These are phyloP conservation scores for Lateolabrax maculatus DNA, from an alignment of 2,797 vertebrate genomes.

Conservation along the genomic window DNA sequence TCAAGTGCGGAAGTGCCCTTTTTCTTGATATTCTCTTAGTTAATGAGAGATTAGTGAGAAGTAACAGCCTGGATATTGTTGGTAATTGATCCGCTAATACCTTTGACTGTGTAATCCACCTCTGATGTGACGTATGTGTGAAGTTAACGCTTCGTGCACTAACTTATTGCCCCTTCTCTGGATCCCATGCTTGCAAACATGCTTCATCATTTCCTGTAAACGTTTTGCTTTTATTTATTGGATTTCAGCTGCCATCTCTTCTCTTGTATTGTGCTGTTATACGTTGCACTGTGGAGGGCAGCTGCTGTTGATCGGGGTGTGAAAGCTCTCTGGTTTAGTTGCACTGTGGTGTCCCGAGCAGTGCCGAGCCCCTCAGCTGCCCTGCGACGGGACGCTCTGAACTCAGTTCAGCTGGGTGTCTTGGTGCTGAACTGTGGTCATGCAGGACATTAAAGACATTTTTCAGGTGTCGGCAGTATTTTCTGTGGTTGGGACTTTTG, in stretches of 20 bases:
- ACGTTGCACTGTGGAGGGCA: background rate
- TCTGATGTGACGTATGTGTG: background rate
- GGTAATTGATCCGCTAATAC: background rate
- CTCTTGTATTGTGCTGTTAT: too few relatives aligned
- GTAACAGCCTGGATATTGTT: background rate
- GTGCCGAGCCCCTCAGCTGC: background rate
- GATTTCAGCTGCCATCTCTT: background rate
- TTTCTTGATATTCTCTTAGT: background rate
- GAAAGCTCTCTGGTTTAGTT: background rate
- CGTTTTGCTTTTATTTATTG: background rate
- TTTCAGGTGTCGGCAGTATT: background rate
- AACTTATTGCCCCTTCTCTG: background rate
- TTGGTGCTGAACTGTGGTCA: background rate
- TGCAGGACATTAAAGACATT: background rate
- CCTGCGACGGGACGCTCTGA: background rate
- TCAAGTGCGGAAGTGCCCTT: background rate
- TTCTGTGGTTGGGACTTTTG: background rate
- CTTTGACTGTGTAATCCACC: too few relatives aligned
- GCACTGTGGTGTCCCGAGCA: background rate
- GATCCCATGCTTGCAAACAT: constrained; percentile 12
- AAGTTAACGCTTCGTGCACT: background rate
- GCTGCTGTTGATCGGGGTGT: background rate
- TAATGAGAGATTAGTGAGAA: background rate
- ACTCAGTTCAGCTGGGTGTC: background rate
- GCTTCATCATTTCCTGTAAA: constrained; percentile 14